A percentile compares a stretch with the other conserved stretches of the same genome.
phyloP scores from a whole-genome alignment of 1,140 invertebrate species.

The Calycopis cecrops region DNA sequence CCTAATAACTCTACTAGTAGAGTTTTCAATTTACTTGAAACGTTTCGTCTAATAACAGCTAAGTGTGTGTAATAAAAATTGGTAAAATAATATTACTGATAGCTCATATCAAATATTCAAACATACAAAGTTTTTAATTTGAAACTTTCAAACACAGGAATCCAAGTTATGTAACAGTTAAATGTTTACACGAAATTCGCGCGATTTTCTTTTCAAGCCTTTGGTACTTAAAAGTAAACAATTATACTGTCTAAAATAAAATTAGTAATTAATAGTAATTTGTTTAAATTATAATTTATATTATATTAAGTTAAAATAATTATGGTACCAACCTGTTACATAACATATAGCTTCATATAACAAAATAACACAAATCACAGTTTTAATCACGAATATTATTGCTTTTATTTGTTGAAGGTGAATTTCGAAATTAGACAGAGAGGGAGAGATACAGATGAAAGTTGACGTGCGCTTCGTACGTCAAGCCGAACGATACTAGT shows the following conservation, averaged over 20 bases:
- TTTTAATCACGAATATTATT: conserved; percentile 9
- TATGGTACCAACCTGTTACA: conserved; percentile 12
- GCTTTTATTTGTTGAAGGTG: conserved; percentile 11
- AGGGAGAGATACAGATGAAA: conserved; percentile 13
- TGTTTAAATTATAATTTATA: too few species aligned
- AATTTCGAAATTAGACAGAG: conserved; percentile 16
- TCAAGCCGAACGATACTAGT: conserved; percentile 8
- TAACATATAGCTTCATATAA: conserved; percentile 11
- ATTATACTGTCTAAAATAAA: too few species aligned
- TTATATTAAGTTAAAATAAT: too few species aligned
- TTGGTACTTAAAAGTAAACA: neutral
- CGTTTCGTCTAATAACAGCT: too few species aligned
- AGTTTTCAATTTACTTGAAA: too few species aligned
- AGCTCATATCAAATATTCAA: too few species aligned
- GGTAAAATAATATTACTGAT: too few species aligned
- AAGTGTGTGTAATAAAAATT: too few species aligned
- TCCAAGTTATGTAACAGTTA: conserved; percentile 6
- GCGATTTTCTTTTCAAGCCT: conserved; percentile 9
- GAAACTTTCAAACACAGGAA: neutral
- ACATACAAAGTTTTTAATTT: too few species aligned
- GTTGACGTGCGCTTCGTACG: conserved; percentile 8
- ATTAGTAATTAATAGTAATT: too few species aligned
- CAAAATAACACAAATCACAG: conserved; percentile 14
- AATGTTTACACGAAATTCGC: conserved; percentile 1
- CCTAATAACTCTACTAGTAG: too few species aligned